phyloP scores from a whole-genome alignment of 2,113 vertebrate genomes.

The human region GRCh38 chr18:66507001-66507500 shows the following conservation, averaged over 20 bases:
- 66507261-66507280: background rate
- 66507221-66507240: background rate
- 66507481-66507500: background rate
- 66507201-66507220: background rate
- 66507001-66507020: background rate
- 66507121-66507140: background rate
- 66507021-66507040: background rate
- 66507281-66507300: background rate
- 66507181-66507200: background rate
- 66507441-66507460: background rate
- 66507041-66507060: background rate
- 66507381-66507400: background rate
- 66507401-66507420: fast-evolving
- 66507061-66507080: background rate
- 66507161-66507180: background rate
- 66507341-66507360: background rate
- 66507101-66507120: background rate
- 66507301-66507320: background rate
- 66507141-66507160: background rate
- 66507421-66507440: background rate
- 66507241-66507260: background rate
- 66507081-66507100: background rate
- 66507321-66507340: background rate
- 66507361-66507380: background rate
- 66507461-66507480: background rate